Evolutionary conservation across 35 echinoderm and acorn worm species (phyloP).

Genomic region (Acanthaster planci): DNA sequence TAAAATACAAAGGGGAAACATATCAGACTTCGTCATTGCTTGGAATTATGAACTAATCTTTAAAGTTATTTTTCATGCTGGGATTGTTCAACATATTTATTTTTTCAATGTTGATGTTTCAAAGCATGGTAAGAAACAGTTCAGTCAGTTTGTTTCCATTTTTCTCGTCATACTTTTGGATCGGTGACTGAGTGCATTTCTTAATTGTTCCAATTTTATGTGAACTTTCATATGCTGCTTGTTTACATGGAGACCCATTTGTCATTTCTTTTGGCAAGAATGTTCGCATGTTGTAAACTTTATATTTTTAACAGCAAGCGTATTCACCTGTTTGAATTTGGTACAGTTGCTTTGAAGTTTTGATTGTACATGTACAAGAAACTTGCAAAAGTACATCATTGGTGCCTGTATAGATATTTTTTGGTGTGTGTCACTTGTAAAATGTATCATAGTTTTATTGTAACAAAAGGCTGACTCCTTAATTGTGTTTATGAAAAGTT

Average conservation of each 20-base stretch:
- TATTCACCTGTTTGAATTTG: background rate
- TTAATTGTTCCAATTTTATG: background rate
- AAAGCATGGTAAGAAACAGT: too few species aligned
- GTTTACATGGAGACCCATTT: background rate
- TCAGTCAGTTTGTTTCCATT: background rate
- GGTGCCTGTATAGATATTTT: background rate
- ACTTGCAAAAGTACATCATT: background rate
- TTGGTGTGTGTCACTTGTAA: background rate
- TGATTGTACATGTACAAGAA: background rate
- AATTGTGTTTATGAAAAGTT: background rate
- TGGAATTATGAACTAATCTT: too few species aligned
- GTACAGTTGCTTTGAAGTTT: background rate
- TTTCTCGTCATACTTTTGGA: background rate
- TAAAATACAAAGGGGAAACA: too few species aligned
- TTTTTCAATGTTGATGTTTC: too few species aligned
- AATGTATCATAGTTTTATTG: background rate
- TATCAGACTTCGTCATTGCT: too few species aligned
- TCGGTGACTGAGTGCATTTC: background rate
- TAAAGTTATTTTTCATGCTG: too few species aligned
- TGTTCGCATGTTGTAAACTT: background rate
- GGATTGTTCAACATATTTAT: too few species aligned
- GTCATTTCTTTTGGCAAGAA: background rate
- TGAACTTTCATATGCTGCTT: background rate
- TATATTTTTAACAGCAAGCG: background rate
- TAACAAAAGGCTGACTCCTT: slow-evolving; percentile 6